phyloP scores from a whole-genome alignment of 2,113 vertebrate genomes.

The Hyaena hyaena region DNA sequence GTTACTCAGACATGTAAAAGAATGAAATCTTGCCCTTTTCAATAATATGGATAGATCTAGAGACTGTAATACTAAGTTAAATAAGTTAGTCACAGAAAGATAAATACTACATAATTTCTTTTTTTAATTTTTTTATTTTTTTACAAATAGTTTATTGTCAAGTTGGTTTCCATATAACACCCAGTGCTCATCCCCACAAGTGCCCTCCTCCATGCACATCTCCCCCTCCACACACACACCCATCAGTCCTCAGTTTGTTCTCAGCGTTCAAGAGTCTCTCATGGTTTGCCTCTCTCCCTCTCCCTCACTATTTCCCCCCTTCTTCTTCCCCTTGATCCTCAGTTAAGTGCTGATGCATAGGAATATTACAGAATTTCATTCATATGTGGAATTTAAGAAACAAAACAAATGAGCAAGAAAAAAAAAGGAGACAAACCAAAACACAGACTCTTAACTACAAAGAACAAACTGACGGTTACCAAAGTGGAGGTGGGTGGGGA shows the following conservation, averaged over 20 bases:
- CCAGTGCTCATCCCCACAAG: too few relatives aligned
- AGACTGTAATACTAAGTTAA: neutral
- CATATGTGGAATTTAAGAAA: neutral
- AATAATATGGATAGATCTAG: neutral
- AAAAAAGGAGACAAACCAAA: neutral
- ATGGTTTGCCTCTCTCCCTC: too few relatives aligned
- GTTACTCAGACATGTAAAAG: neutral
- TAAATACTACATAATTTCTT: neutral
- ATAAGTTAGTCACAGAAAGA: neutral
- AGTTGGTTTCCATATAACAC: too few relatives aligned
- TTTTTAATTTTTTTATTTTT: too few relatives aligned
- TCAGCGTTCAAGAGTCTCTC: too few relatives aligned
- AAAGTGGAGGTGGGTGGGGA: neutral
- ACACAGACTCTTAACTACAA: neutral
- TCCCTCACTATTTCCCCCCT: too few relatives aligned
- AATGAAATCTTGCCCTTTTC: neutral
- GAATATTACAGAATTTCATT: neutral
- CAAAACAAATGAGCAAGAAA: neutral
- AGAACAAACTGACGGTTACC: neutral
- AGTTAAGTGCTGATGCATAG: too few relatives aligned
- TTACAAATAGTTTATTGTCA: too few relatives aligned
- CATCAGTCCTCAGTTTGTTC: too few relatives aligned
- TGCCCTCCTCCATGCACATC: too few relatives aligned
- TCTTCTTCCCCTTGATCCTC: too few relatives aligned
- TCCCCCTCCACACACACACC: too few relatives aligned